Conservation (phyloP, 2,113 vertebrate species). For the Cochlearius cochlearius region DNA sequence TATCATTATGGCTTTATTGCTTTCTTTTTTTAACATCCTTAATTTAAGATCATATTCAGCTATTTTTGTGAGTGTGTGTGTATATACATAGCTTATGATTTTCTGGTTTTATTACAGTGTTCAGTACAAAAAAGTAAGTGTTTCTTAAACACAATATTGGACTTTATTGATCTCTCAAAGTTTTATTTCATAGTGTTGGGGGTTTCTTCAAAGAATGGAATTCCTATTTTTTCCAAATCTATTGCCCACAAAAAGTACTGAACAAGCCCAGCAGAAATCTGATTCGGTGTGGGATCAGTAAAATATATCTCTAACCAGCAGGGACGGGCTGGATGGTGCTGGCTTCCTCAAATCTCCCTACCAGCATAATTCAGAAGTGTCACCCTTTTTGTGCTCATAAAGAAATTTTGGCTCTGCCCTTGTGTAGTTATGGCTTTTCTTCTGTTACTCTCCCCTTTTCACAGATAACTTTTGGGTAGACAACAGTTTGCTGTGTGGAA, state of each 20-base stretch:
- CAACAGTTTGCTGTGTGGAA: not conserved
- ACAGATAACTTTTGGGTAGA: not conserved
- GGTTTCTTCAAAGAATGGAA: not conserved
- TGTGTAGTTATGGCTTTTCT: not conserved
- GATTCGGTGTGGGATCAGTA: not conserved
- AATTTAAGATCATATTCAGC: not conserved
- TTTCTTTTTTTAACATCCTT: not conserved
- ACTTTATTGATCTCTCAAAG: not conserved
- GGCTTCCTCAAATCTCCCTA: not conserved
- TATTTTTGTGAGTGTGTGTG: not conserved
- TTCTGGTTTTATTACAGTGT: not conserved
- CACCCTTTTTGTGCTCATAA: not conserved
- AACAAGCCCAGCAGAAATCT: not conserved
- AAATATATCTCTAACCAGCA: not conserved
- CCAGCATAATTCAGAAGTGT: not conserved
- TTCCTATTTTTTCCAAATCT: not conserved
- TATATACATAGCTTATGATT: not conserved
- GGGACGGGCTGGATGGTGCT: not conserved
- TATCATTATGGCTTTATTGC: not conserved
- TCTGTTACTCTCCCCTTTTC: not conserved
- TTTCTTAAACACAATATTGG: not conserved
- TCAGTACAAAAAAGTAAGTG: not conserved
- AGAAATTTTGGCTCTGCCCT: not conserved
- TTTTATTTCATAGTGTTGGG: not conserved
- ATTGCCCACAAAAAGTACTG: not conserved